Evolutionary conservation across 2,888 invertebrate genomes (phyloP), one percentile per base, ranked within the genome.

Genomic region (Drosophila melanosoma): DNA sequence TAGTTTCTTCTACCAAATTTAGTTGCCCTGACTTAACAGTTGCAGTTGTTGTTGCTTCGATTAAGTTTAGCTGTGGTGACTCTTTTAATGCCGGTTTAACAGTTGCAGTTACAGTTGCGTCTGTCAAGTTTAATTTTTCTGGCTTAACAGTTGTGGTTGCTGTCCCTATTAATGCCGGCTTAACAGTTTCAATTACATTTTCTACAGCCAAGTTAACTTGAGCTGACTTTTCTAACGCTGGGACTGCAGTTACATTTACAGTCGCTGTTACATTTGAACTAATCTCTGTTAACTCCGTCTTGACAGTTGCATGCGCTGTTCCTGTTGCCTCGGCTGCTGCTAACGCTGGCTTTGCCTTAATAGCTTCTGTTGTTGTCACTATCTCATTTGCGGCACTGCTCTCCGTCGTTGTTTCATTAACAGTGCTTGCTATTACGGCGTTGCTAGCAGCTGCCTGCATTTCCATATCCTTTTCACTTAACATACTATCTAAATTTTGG

Each of bases 391-490:
- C 32, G 20, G 45, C 17, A 10, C 61, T 63, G 23, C 51, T 49
- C 40, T 36, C 64, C 42, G 42, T 42, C 36, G 52, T 17, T 11
- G 33, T 15, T 20, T 51, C 20, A 23, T 62, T 74, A 40, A 53
- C 56, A 60, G 49, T 20, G 7, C 35, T 48, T 10, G 12, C 23
- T n/a, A 45, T 74, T 53, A 29, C 53, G 38, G 58, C 56, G 12
- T 8, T 75, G 36, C 51, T 76, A 1, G 56, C 61, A 36, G 58
- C 23, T 45, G 60, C 51, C 7, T 53, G 54, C 57, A 76, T 57
- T 53, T 76, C 58, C 60, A 72, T 51, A 20, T 76, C 71, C 2
- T 23, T 69, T 15, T 48, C 60, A 4, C 12, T 42, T 10, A 67
- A 23, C 40, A 32, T 20, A 8, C 17, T 40, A 36, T 53, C 59